Conservation (phyloP, 64 coral and sea anemone species). For the Actinia equina region DNA sequence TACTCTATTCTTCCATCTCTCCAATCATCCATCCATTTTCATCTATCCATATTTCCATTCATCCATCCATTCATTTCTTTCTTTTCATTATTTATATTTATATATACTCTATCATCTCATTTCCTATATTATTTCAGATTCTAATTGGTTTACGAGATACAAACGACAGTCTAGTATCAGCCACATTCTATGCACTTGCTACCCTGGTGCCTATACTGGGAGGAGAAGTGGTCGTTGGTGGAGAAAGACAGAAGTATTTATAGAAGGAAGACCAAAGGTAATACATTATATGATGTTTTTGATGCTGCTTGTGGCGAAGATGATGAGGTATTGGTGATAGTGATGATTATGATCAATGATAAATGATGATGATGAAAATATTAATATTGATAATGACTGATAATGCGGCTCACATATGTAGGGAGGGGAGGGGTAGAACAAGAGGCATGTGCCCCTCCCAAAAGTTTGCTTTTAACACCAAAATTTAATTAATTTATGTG, state of each 20-base stretch:
- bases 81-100: not conserved
- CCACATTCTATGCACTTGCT: slow-evolving; percentile 66
- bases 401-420: no score
- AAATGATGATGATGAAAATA: no score
- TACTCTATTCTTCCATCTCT: no score
- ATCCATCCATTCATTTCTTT: not conserved
- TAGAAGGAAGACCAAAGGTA: slow-evolving; percentile 91
- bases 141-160: slow-evolving; percentile 79
- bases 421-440: no score
- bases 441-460: no score
- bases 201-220: slow-evolving; percentile 78
- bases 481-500: no score
- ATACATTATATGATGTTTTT: not conserved
- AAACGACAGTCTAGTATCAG: slow-evolving; percentile 62
- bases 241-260: slow-evolving; percentile 58
- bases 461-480: no score
- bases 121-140: slow-evolving; percentile 17
- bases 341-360: no score
- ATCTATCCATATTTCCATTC: not conserved
- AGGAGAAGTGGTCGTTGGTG: slow-evolving; percentile 68
- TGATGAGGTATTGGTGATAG: no score
- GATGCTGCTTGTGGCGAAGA: not conserved
- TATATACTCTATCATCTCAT: not conserved
- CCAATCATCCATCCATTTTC: not conserved
- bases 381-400: no score